phyloP scores from a whole-genome alignment of 2,888 invertebrate species.

The Eurytoma adleriae region DNA sequence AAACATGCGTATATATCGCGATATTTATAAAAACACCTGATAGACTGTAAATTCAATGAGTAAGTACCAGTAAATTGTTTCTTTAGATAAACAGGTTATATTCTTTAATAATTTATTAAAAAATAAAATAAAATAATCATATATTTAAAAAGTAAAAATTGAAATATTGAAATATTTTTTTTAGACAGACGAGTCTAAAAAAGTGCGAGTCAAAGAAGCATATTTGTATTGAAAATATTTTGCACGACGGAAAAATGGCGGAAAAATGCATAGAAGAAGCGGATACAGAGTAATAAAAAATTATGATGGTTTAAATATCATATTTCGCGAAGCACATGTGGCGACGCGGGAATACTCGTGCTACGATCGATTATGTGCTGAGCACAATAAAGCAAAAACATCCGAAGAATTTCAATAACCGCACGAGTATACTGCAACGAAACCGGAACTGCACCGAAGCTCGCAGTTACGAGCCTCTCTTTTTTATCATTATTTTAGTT shows the following conservation, averaged over 20 bases:
- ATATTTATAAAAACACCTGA: not conserved
- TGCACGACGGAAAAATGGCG: not conserved
- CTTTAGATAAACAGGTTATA: too few species aligned
- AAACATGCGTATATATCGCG: not conserved
- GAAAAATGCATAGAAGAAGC: not conserved
- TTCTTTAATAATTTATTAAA: too few species aligned
- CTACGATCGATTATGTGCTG: conserved; percentile 20
- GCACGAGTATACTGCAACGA: not conserved
- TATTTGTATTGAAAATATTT: not conserved
- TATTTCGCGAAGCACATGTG: not conserved
- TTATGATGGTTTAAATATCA: not conserved
- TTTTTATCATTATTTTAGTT: not conserved
- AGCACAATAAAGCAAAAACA: conserved; percentile 13
- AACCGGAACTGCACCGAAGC: conserved; percentile 1
- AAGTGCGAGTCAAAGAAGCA: not conserved
- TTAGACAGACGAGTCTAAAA: not conserved
- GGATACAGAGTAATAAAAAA: not conserved
- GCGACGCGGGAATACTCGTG: not conserved
- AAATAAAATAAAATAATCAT: too few species aligned
- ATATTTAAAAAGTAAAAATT: too few species aligned
- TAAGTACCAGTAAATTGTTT: too few species aligned
- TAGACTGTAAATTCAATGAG: too few species aligned
- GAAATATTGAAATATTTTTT: too few species aligned
- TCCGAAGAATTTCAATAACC: conserved; percentile 17
- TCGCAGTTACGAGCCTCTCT: not conserved